These are phyloP conservation scores for Lamellibrachia satsuma DNA, from an alignment of 2,888 invertebrate species.

Conservation along the genomic window DNA sequence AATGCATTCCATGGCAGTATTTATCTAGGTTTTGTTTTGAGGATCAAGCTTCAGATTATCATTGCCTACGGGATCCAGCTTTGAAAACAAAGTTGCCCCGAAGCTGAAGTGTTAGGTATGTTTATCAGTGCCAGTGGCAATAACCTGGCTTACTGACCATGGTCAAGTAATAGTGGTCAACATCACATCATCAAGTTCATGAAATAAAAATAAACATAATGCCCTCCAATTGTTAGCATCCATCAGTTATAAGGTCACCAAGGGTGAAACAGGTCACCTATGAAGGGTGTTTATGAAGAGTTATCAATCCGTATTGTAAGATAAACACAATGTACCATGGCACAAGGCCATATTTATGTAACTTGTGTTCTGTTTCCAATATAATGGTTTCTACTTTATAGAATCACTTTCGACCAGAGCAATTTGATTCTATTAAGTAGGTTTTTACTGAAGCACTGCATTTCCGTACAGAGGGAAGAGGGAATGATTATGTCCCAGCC, in stretches of 20 bases:
- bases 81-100: background rate
- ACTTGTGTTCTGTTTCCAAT: background rate
- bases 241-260: background rate
- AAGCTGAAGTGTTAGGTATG: background rate
- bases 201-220: background rate
- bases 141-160: background rate
- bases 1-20: background rate
- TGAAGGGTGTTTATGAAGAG: background rate
- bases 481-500: no score
- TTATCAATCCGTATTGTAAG: background rate
- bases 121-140: background rate
- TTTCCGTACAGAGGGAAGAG: no score
- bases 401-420: no score
- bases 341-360: background rate
- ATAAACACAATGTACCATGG: background rate
- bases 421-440: no score
- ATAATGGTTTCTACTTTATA: background rate
- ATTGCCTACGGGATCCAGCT: background rate
- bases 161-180: background rate
- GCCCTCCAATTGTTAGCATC: background rate
- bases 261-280: background rate
- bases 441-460: no score
- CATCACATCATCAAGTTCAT: background rate
- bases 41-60: background rate
- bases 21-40: background rate